phyloP scores from a whole-genome alignment of 2,797 vertebrate genomes.

The Dromococcyx pavoninus region DNA sequence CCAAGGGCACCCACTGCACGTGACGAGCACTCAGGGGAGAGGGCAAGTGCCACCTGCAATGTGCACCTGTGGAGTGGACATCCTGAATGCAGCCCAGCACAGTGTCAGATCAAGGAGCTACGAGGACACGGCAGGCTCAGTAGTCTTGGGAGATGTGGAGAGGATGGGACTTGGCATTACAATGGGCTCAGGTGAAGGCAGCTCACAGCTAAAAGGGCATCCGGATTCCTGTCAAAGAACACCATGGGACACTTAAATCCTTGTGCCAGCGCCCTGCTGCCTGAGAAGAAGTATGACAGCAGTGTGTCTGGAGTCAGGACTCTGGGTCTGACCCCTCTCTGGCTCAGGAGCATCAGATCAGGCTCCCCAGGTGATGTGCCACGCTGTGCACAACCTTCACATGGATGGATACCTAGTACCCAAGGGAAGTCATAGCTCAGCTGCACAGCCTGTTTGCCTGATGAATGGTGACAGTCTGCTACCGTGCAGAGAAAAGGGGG shows the following conservation, averaged over 20 bases:
- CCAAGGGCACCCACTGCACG: not conserved
- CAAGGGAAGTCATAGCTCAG: not conserved
- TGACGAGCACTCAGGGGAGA: not conserved
- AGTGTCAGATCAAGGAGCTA: not conserved
- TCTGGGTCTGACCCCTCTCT: not conserved
- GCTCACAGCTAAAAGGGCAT: not conserved
- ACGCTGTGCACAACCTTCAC: not conserved
- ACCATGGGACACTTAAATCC: not conserved
- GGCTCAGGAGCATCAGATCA: not conserved
- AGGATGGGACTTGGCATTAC: not conserved
- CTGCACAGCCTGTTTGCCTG: not conserved
- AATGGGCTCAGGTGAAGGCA: not conserved
- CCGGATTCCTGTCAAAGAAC: not conserved
- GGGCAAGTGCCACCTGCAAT: not conserved
- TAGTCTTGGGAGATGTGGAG: not conserved
- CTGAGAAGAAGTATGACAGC: fast-evolving
- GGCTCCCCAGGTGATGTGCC: fast-evolving
- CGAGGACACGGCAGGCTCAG: not conserved
- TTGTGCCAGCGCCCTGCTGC: not conserved
- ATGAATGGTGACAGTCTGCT: not conserved
- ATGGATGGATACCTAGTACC: not conserved
- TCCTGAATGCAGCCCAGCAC: fast-evolving
- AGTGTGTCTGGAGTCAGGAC: not conserved
- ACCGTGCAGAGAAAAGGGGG: not conserved
- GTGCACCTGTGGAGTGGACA: not conserved